Evolutionary conservation across 2,797 vertebrate genomes (phyloP).

Genomic region (Poecilia wingei): DNA sequence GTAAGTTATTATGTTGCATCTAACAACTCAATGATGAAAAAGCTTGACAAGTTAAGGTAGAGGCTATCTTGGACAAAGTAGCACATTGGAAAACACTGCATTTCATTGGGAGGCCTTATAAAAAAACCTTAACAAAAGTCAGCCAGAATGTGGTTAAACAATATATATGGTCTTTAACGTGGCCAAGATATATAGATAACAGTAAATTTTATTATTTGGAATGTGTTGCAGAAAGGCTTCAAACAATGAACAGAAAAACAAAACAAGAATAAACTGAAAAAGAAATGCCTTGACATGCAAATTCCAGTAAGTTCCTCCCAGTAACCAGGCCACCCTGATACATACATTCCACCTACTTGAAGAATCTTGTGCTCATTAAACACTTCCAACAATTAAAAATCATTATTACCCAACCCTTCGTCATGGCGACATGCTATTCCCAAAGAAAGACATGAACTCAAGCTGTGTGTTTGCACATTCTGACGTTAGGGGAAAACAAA

Average conservation of each 20-base stretch:
- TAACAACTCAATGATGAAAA: neutral
- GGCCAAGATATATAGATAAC: neutral
- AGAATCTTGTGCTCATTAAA: conserved; percentile 34
- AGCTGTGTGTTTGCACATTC: conserved; percentile 43
- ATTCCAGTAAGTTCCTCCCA: conserved; percentile 1
- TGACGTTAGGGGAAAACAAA: conserved; percentile 45
- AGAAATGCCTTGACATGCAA: neutral
- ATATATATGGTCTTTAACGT: neutral
- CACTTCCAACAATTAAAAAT: conserved; percentile 22
- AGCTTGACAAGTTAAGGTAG: neutral
- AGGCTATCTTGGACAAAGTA: too few species aligned
- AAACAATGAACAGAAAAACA: neutral
- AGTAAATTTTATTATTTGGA: neutral
- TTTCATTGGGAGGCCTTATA: conserved; percentile 1
- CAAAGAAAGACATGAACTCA: conserved; percentile 38
- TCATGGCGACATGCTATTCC: conserved; percentile 36
- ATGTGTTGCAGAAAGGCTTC: neutral
- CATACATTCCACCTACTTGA: conserved; percentile 23
- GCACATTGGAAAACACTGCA: neutral
- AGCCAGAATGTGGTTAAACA: neutral
- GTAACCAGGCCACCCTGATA: neutral
- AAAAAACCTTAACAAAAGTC: neutral
- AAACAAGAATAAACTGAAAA: neutral
- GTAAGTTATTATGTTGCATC: neutral
- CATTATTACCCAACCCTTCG: conserved; percentile 13